Percentiles rank a stretch among this genome's conserved stretches.
phyloP scores from a whole-genome alignment of 2,113 vertebrate genomes.

The Oryzias woworae region DNA sequence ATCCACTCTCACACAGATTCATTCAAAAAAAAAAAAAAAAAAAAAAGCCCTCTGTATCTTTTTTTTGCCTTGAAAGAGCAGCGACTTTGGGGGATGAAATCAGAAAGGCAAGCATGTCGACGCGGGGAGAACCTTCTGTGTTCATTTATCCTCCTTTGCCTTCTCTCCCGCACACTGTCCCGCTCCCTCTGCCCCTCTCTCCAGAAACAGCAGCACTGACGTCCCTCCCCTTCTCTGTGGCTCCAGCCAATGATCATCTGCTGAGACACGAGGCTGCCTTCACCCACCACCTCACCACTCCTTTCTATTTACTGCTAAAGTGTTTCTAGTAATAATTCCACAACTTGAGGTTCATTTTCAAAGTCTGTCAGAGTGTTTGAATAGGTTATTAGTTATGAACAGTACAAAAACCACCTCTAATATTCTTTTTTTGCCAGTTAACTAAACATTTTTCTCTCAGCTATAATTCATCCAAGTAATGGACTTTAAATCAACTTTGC shows the following conservation, averaged over 20 bases:
- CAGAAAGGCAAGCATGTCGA: conserved; percentile 55
- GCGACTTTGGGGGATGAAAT: conserved; percentile 47
- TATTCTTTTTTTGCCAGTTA: too few species aligned
- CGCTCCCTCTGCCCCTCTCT: conserved; percentile 50
- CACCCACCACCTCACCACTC: conserved; percentile 33
- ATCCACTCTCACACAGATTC: conserved; percentile 14
- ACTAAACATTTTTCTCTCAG: too few species aligned
- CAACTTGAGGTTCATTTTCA: neutral
- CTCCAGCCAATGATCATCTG: conserved; percentile 70
- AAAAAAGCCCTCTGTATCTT: conserved; percentile 14
- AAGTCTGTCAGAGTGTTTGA: too few species aligned
- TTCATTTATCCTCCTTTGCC: conserved; percentile 60
- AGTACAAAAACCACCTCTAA: too few species aligned
- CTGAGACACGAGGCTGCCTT: conserved; percentile 51
- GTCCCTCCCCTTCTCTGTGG: conserved; percentile 65
- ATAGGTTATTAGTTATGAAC: too few species aligned
- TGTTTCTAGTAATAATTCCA: conserved; percentile 29
- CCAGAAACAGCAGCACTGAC: conserved; percentile 66
- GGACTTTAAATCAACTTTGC: too few species aligned
- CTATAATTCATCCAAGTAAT: too few species aligned
- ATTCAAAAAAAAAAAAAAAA: neutral
- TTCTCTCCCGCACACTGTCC: conserved; percentile 40
- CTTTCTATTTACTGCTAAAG: conserved; percentile 6
- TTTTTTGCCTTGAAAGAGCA: conserved; percentile 27
- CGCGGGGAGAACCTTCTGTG: conserved; percentile 55